Evolutionary conservation across 2,888 invertebrate species (phyloP).

Genomic region (Caradrina kadenii): DNA sequence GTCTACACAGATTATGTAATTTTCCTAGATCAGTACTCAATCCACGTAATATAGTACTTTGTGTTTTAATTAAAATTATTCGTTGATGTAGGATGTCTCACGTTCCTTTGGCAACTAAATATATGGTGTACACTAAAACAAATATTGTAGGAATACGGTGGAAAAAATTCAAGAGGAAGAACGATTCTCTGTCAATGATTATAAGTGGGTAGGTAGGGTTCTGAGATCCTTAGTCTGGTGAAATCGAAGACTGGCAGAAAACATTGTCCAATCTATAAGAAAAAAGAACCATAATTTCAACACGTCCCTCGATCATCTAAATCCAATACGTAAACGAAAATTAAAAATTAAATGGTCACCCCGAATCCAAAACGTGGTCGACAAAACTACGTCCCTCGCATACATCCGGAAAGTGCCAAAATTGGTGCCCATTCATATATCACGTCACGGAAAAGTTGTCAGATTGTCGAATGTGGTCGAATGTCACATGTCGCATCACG

Average conservation of each 20-base stretch:
- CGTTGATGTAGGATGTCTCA: conserved; percentile 18
- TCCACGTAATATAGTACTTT: conserved; percentile 35
- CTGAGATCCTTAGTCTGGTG: no score
- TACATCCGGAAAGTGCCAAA: conserved; percentile 7
- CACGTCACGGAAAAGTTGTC: conserved; percentile 43
- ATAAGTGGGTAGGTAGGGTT: no score
- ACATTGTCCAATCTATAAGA: no score
- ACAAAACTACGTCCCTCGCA: conserved; percentile 2
- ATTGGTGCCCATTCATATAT: conserved; percentile 9
- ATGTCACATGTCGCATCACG: conserved; percentile 64
- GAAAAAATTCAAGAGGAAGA: no score
- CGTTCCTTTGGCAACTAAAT: conserved; percentile 39
- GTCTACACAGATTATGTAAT: not conserved
- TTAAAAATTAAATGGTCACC: not conserved
- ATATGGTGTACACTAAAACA: conserved; percentile 3
- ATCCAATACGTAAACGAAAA: not conserved
- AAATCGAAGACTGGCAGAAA: no score
- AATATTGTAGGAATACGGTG: conserved; percentile 1
- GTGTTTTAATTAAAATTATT: conserved; percentile 61
- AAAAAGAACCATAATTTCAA: no score
- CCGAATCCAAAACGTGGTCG: not conserved
- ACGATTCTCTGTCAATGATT: no score
- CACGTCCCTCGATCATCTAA: not conserved
- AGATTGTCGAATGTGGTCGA: conserved; percentile 32
- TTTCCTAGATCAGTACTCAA: not conserved